A percentile compares a stretch with the other conserved stretches of the same genome.
Conservation (phyloP, 2,797 vertebrate species). For the Syncerus caffer region DNA sequence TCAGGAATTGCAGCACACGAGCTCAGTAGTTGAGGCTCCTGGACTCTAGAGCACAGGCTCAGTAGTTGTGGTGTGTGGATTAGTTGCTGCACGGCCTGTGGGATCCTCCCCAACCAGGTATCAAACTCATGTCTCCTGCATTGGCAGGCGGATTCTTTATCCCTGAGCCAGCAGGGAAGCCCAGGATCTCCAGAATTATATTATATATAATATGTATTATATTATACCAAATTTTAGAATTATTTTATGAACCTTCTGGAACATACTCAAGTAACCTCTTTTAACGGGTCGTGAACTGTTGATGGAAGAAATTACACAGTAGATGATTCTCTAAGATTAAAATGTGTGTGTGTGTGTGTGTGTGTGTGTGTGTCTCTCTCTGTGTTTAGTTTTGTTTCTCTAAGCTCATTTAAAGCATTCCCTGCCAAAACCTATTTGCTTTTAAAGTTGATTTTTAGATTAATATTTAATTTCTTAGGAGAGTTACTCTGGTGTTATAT, state of each 20-base stretch:
- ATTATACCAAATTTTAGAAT: not conserved
- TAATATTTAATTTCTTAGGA: slow-evolving; percentile 33
- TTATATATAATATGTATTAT: not conserved
- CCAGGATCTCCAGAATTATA: not conserved
- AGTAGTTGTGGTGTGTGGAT: accelerated
- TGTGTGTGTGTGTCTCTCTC: not conserved
- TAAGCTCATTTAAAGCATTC: slow-evolving; percentile 31
- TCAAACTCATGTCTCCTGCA: not conserved
- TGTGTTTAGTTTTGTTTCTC: not conserved
- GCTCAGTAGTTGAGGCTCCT: accelerated
- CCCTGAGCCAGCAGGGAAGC: not conserved
- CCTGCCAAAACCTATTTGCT: not conserved
- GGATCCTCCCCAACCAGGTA: not conserved
- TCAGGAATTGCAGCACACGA: not conserved
- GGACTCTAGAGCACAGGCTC: not conserved
- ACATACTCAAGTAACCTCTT: not conserved
- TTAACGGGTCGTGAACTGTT: not conserved
- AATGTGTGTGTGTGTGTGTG: not conserved
- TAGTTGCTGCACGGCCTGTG: not conserved
- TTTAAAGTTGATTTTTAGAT: slow-evolving; percentile 36
- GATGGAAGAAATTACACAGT: not conserved
- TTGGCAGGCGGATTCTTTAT: not conserved
- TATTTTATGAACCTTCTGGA: slow-evolving; percentile 1
- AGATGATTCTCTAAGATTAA: not conserved
- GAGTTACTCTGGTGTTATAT: slow-evolving; percentile 8